phyloP scores from a whole-genome alignment of 1,140 invertebrate genomes.

The Anastrepha obliqua region DNA sequence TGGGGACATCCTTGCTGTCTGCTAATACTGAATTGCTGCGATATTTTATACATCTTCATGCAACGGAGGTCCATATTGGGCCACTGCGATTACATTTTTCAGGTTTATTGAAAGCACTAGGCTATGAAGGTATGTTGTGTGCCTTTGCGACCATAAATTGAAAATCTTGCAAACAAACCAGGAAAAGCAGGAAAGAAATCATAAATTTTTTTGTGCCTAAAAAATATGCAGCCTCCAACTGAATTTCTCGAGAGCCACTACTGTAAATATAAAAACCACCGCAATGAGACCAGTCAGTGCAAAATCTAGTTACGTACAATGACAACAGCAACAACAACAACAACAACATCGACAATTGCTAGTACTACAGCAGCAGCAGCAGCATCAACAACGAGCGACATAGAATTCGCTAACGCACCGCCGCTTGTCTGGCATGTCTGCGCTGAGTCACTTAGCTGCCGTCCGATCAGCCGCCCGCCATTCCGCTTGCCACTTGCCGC shows the following conservation, averaged over 20 bases:
- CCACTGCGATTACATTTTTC: too few relatives aligned
- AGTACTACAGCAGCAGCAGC: background rate
- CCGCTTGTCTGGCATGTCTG: slow-evolving; percentile 31
- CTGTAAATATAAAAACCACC: background rate
- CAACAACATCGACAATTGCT: slow-evolving; percentile 60
- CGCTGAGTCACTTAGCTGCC: slow-evolving; percentile 37
- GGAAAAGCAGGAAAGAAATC: too few relatives aligned
- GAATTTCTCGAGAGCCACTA: background rate
- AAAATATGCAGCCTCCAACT: too few relatives aligned
- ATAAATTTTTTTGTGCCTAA: too few relatives aligned
- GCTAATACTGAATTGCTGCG: too few relatives aligned
- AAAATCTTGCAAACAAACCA: too few relatives aligned
- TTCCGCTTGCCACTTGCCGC: background rate
- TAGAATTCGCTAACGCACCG: slow-evolving; percentile 31
- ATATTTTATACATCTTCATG: too few relatives aligned
- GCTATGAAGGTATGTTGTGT: too few relatives aligned
- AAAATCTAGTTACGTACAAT: slow-evolving; percentile 26
- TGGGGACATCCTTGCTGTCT: too few relatives aligned
- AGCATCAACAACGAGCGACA: background rate
- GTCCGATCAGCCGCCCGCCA: background rate
- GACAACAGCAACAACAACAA: background rate
- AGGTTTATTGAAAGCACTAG: too few relatives aligned
- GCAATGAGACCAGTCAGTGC: background rate
- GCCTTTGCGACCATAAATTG: too few relatives aligned
- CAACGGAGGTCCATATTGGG: too few relatives aligned